Percentiles rank a stretch among this genome's conserved stretches.
Conservation (phyloP, 2,888 invertebrate genomes). For the Lasioglossum oenotherae region DNA sequence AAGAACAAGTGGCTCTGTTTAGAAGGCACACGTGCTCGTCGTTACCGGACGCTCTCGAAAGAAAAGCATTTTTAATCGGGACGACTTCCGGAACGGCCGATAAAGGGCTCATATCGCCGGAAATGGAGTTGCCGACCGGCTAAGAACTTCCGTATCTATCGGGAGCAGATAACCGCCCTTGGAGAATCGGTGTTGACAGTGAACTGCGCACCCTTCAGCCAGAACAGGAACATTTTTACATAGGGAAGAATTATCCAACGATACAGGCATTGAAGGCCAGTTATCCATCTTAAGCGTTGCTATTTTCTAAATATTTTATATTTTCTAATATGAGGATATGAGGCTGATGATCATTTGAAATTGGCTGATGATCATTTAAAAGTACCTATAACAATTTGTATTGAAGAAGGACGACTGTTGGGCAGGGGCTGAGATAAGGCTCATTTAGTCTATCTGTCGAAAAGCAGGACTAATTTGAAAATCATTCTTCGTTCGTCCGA, state of each 20-base stretch:
- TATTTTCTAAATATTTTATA: no score
- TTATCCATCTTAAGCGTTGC: not conserved
- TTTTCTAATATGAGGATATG: not conserved
- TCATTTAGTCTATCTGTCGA: not conserved
- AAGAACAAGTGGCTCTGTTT: not conserved
- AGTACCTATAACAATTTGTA: not conserved
- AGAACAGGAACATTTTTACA: not conserved
- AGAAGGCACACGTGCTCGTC: not conserved
- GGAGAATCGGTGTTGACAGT: not conserved
- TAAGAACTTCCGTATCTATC: conserved; percentile 57
- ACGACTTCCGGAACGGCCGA: conserved; percentile 38
- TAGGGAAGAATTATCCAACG: not conserved
- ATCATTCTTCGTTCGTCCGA: not conserved
- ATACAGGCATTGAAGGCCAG: not conserved
- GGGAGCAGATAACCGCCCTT: conserved; percentile 68
- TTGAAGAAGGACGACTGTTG: not conserved
- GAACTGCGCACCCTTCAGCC: not conserved
- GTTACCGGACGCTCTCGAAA: not conserved
- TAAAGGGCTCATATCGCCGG: conserved; percentile 58
- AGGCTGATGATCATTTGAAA: not conserved
- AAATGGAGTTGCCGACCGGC: conserved; percentile 41
- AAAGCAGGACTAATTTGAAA: not conserved
- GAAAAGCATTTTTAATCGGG: conserved; percentile 28
- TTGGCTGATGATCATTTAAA: no score
- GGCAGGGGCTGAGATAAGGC: not conserved